A percentile compares a stretch with the other conserved stretches of the same genome.
phyloP scores from a whole-genome alignment of 2,797 vertebrate genomes.

The Neoniphon sammara region DNA sequence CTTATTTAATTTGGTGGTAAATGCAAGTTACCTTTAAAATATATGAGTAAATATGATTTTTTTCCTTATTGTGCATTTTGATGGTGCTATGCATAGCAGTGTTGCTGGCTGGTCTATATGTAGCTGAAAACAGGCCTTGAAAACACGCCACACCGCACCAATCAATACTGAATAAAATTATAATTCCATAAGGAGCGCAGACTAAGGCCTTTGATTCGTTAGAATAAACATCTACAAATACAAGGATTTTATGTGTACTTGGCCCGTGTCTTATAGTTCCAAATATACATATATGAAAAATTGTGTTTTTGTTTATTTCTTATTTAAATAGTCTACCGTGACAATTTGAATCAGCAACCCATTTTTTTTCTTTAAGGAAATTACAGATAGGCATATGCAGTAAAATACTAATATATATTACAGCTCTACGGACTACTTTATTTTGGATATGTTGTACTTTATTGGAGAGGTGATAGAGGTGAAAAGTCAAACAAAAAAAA shows the following conservation, averaged over 20 bases:
- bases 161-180: slow-evolving; percentile 82
- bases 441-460: neutral
- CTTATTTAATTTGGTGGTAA: neutral
- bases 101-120: slow-evolving; percentile 66
- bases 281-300: neutral
- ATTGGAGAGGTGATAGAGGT: neutral
- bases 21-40: slow-evolving; percentile 10
- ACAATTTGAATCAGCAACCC: slow-evolving; percentile 16
- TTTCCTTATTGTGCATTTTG: slow-evolving; percentile 17
- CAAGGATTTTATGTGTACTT: slow-evolving; percentile 8
- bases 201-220: slow-evolving; percentile 66
- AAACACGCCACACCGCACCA: slow-evolving; percentile 66
- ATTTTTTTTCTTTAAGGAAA: neutral
- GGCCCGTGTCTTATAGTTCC: neutral
- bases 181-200: slow-evolving; percentile 73
- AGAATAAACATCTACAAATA: slow-evolving; percentile 65
- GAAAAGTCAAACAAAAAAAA: neutral
- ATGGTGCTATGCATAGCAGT: slow-evolving; percentile 47
- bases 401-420: neutral
- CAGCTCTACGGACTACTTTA: neutral
- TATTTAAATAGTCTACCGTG: neutral
- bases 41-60: slow-evolving; percentile 15
- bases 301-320: neutral
- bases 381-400: rapidly evolving
- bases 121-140: slow-evolving; percentile 72